Percentiles rank a stretch among this genome's conserved stretches.
phyloP scores from a whole-genome alignment of 1,140 invertebrate species.

The Panulirus ornatus region DNA sequence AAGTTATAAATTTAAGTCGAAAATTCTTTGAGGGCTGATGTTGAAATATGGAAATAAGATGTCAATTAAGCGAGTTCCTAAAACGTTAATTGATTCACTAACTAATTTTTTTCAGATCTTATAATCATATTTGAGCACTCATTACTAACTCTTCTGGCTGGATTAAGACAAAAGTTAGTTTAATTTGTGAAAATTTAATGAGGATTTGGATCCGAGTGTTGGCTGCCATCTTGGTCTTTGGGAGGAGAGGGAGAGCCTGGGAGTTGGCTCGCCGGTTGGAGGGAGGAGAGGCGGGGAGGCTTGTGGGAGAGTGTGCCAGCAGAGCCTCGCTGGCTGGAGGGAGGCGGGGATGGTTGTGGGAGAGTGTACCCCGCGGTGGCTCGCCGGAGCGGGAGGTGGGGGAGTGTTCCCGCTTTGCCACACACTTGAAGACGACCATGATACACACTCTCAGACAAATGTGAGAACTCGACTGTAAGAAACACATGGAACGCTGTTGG shows the following conservation, averaged over 20 bases:
- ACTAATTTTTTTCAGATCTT: constrained; percentile 70
- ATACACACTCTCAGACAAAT: too few relatives aligned
- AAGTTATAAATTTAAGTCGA: constrained; percentile 45
- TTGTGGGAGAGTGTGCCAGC: neutral
- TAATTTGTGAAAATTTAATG: constrained; percentile 70
- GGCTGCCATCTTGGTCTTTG: constrained; percentile 2
- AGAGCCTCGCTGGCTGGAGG: neutral
- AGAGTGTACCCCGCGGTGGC: neutral
- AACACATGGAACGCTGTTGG: too few relatives aligned
- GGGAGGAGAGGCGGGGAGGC: neutral
- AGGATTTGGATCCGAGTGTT: constrained; percentile 59
- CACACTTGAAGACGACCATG: too few relatives aligned
- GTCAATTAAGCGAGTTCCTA: constrained; percentile 64
- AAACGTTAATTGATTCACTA: constrained; percentile 62
- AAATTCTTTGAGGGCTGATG: constrained; percentile 44
- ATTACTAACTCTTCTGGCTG: constrained; percentile 68
- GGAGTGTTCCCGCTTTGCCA: too few relatives aligned
- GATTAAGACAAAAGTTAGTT: constrained; percentile 71
- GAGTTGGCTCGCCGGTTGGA: too few relatives aligned
- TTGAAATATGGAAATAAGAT: constrained; percentile 71
- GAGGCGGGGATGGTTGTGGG: neutral
- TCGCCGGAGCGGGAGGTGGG: neutral
- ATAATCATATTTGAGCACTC: constrained; percentile 72
- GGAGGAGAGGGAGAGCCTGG: neutral
- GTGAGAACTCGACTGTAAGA: too few relatives aligned